Conservation (phyloP, 2,113 vertebrate species). For the Mohoua ochrocephala region DNA sequence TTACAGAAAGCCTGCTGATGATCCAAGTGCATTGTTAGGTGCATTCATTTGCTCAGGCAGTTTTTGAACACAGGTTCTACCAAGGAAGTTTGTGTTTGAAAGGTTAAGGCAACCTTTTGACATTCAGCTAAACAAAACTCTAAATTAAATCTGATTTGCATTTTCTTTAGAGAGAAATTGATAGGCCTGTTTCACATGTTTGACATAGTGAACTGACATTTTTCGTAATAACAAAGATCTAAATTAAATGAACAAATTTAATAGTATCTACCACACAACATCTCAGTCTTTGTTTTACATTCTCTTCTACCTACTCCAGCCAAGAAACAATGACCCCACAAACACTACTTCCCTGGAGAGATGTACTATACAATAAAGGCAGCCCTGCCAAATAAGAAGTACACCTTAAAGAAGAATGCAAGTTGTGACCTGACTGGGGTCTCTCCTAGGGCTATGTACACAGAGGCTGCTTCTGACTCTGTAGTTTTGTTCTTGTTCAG, state of each 20-base stretch:
- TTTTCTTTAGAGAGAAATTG: neutral
- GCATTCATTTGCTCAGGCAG: neutral
- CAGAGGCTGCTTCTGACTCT: neutral
- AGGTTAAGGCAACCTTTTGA: neutral
- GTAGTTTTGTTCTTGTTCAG: neutral
- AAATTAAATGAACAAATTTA: neutral
- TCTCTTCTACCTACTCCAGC: neutral
- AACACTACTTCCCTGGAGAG: neutral
- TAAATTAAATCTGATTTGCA: neutral
- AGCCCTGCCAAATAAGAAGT: neutral
- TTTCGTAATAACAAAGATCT: neutral
- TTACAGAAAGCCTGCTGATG: neutral
- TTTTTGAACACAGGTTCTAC: neutral
- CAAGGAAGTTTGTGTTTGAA: neutral
- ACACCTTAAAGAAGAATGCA: neutral
- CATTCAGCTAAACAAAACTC: neutral
- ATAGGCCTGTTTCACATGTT: neutral
- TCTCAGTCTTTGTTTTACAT: neutral
- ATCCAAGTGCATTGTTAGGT: neutral
- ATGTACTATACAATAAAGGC: neutral
- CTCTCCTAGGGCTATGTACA: neutral
- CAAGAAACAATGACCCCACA: neutral
- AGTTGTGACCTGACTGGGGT: neutral
- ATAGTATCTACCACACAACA: neutral
- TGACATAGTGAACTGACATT: neutral